Percentiles rank a stretch among this genome's conserved stretches.
phyloP scores from a whole-genome alignment of 2,797 vertebrate species.

The Discoglossus pictus region DNA sequence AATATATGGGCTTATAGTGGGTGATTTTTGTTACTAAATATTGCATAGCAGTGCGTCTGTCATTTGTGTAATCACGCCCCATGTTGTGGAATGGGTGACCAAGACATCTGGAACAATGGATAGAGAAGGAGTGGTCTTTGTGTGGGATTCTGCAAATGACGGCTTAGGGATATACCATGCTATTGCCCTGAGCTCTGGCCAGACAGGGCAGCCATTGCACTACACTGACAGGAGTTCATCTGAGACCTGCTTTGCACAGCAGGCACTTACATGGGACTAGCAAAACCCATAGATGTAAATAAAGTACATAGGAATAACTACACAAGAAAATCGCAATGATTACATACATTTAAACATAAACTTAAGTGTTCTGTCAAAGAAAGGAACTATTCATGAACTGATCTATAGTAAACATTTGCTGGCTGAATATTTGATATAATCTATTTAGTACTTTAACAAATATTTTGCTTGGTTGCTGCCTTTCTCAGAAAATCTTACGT shows the following conservation, averaged over 20 bases:
- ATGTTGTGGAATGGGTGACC: conserved; percentile 49
- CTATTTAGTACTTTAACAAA: conserved; percentile 6
- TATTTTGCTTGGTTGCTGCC: background rate
- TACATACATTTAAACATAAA: too few species aligned
- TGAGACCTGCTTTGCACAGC: background rate
- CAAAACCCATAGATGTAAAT: too few species aligned
- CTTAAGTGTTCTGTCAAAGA: too few species aligned
- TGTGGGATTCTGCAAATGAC: conserved; percentile 57
- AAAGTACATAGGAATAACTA: too few species aligned
- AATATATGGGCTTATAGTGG: too few species aligned
- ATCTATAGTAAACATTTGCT: too few species aligned
- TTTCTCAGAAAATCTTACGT: background rate
- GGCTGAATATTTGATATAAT: too few species aligned
- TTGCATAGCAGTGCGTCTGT: conserved; percentile 1
- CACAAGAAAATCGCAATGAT: too few species aligned
- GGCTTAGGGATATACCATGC: conserved; percentile 28
- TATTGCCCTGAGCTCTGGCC: background rate
- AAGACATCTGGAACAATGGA: conserved; percentile 59
- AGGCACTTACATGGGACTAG: too few species aligned
- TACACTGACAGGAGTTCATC: too few species aligned
- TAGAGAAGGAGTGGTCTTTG: conserved; percentile 65
- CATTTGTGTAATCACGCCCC: conserved; percentile 7
- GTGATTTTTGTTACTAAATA: background rate
- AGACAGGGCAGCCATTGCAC: conserved; percentile 14
- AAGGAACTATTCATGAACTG: too few species aligned